Evolutionary conservation across 2,797 vertebrate species (phyloP), one percentile per base, ranked within the genome.

Genomic region (Heteromormyrus szaboi): DNA sequence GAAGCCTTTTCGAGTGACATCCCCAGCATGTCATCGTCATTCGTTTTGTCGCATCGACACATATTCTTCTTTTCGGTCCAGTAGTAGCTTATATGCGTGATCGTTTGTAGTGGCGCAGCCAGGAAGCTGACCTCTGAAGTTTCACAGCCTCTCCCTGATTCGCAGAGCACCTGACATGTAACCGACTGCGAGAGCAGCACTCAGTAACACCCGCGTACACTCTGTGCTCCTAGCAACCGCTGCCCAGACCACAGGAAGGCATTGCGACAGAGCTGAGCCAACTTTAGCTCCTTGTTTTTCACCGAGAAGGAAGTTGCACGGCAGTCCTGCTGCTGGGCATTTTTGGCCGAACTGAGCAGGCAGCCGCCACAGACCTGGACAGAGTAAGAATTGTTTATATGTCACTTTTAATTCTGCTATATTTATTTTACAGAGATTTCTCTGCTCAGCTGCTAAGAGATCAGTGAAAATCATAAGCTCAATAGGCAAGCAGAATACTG

Each of bases 271-370:
- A 68, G 87, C 65, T 53, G 41, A n/a, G 85, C 53, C 29, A 62
- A 44, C 56, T 62, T 62, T 41, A 87, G 44, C 62, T 50, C 86
- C 19, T 50, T 87, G 86, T 68, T 76, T 88, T 46, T 48, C 33
- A 14, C 37, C 19, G 33, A 86, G 85, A 56, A 44, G 33, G 72
- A 59, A 88, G 50, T 37, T 19, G 44, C 76, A 54, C 4, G 7
- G 79, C 44, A 22, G 22, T 33, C n/a, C 19, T 11, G 12, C 25
- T 44, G 76, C 79, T 22, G 19, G 44, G 25, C 41, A 11, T 51
- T 44, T 59, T 85, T 56, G 76, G 41, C 5, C 22, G 76, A 44
- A 50, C 19, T 54, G 14, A 12, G 33, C n/a, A 29, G 41, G 51
- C 50, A 79, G 19, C 37, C 11, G 4, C 2, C 17, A 50, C 6